Evolutionary conservation across 2,797 vertebrate species (phyloP).

Genomic region (Falco naumanni): DNA sequence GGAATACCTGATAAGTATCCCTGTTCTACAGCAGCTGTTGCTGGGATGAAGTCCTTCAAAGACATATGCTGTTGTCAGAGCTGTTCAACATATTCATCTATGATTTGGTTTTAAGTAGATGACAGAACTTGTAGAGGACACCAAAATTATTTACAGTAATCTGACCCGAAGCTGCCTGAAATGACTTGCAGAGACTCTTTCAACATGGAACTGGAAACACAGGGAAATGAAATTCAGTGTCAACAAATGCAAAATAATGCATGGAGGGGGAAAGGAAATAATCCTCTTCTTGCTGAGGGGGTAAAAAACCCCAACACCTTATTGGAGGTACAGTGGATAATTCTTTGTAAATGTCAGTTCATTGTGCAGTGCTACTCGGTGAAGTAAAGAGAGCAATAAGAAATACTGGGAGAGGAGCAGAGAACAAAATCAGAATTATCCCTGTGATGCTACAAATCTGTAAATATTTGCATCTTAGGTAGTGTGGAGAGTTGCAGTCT

Average conservation of each 20-base stretch:
- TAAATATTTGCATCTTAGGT: background rate
- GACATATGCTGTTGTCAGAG: background rate
- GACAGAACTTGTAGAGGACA: background rate
- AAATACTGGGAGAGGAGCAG: background rate
- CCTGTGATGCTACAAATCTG: background rate
- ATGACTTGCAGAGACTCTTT: background rate
- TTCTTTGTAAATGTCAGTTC: background rate
- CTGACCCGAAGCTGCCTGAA: background rate
- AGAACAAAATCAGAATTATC: background rate
- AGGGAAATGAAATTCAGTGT: background rate
- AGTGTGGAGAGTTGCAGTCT: background rate
- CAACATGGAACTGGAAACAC: background rate
- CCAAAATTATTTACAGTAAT: background rate
- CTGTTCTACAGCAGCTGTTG: background rate
- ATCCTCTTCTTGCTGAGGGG: background rate
- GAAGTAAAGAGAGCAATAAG: background rate
- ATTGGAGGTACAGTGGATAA: background rate
- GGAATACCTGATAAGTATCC: background rate
- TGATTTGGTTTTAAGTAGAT: background rate
- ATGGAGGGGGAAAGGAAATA: background rate
- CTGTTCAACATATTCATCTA: background rate
- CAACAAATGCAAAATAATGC: background rate
- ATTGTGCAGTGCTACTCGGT: background rate
- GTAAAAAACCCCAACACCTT: background rate
- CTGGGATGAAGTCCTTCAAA: background rate